These are phyloP conservation scores for human DNA, from an alignment of 2,113 vertebrate species.

Conservation along the genomic window GRCh38 chr14:83533001-83533500, in stretches of 20 bases:
- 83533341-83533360: neutral
- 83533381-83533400: neutral
- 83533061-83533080: neutral
- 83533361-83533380: neutral
- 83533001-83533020: neutral
- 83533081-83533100: neutral
- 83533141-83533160: neutral
- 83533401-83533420: neutral
- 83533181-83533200: accelerated
- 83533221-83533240: neutral
- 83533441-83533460: neutral
- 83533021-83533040: neutral
- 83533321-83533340: neutral
- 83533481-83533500: neutral
- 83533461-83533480: neutral
- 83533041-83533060: neutral
- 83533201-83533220: neutral
- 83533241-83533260: neutral
- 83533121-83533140: neutral
- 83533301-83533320: neutral
- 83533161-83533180: neutral
- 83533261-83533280: neutral
- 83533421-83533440: neutral
- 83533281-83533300: neutral
- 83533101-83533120: neutral